These are phyloP conservation scores for pig (Sus scrofa) DNA, from an alignment of 2,113 vertebrate species.

Conservation along the genomic window T2T-Sscrofa CM000818.6:120364001-120364500, in stretches of 20 bases:
- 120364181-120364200: not conserved
- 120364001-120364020: no score
- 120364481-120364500: not conserved
- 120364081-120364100: not conserved
- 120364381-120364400: not conserved
- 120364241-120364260: not conserved
- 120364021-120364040: not conserved
- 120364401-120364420: not conserved
- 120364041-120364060: not conserved
- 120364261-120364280: not conserved
- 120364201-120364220: not conserved
- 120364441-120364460: not conserved
- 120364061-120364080: not conserved
- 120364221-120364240: not conserved
- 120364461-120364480: fast-evolving
- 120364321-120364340: not conserved
- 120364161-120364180: not conserved
- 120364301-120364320: not conserved
- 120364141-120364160: not conserved
- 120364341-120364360: not conserved
- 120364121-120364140: not conserved
- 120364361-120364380: not conserved
- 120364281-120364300: not conserved
- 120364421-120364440: not conserved
- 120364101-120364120: not conserved